Base-by-base conservation (phyloP, 2,797 vertebrate genomes). In the Myotis daubentonii region DNA sequence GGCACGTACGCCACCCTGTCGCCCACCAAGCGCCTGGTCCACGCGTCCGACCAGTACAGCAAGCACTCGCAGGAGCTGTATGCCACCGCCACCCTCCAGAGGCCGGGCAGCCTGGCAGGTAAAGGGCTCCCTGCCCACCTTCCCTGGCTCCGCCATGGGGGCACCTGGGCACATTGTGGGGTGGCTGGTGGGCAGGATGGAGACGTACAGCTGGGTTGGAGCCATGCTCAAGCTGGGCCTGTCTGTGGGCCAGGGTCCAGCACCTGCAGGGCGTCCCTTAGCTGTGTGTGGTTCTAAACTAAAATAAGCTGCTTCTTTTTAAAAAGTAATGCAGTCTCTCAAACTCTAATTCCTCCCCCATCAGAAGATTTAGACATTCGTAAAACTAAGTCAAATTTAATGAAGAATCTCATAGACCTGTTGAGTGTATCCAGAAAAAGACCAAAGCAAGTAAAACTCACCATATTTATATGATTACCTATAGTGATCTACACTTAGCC, bases 11-110 rank as follows among this genome's bases (percentile, higher is more conserved):
- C 99, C 97, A 99, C 99, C 47, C 98, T 99, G 97, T 99, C 99
- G 97, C 99, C 99, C 95, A 99, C 99, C 97, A 99, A 99, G 98
- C 99, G 99, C 96, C 98, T 99, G 98, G 99, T 99, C 95, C 99
- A 99, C 98, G 98, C 99, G 79, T 98, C 99, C 66, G 99, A 99
- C 97, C 99, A 99, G 98, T 99, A 99, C 98, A 89, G 96, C 98
- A 99, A 99, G 98, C 99, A 99, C 97, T 99, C 99, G 93, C 99
- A 99, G 97, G 99, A 99, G 98, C 99, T 99, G 87, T 99, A 99
- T 96, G 99, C 99, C 96, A 99, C 99, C 7, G 99, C 99, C 94
- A 99, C 99, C 16, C 98, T 99, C 92, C 99, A 99, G 98, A 99
- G 99, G 97, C 99, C 99, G 20, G 99, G 99, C 97, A 99, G 99